Evolutionary conservation across 2,888 invertebrate species (phyloP), one percentile per base, ranked within the genome.

Genomic region (Hypomecis atomaria): DNA sequence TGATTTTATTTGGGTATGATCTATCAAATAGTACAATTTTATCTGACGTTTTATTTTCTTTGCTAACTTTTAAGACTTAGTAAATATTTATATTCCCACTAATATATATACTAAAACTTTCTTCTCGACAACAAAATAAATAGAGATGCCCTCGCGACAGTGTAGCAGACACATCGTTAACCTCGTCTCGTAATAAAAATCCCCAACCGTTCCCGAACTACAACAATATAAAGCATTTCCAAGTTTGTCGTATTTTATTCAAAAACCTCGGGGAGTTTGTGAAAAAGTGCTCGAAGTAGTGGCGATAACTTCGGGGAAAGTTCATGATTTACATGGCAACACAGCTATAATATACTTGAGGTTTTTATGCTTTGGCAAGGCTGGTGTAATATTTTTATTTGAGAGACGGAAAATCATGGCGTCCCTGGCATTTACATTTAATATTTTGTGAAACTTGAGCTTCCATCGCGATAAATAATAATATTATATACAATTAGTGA

Each of bases 311-410:
- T 61, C 38, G 48, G 38, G 53, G 53, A 44, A 53, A 54, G 34
- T 65, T 61, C 48, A 34, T 61, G 57, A 65, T 65, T 61, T 65
- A 60, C 57, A 65, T 65, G 57, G 65, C 56, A 58, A 58, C 53
- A 56, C 47, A 38, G 43, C 33, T 49, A 43, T 53, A 36, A 44
- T 36, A 57, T 47, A 23, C 52, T 45, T 52, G 45, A 36, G 38
- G 11, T 55, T 55, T 44, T 53, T 37, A 56, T 50, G 9, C 11
- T 37, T 36, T 36, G 7, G 49, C 8, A 49, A 37, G 8, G 11
- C 11, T 34, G 23, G 23, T 23, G 23, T 23, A 23, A 23, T 23
- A 23, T 23, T 23, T 23, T 23, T 23, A 3, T 23, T 23, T 23
- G 23, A 23, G 23, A 23, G 23, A 23, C 23, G 23, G 23, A 23